Evolutionary conservation across 2,797 vertebrate genomes (phyloP).

Genomic region (Fistularia commersonii): DNA sequence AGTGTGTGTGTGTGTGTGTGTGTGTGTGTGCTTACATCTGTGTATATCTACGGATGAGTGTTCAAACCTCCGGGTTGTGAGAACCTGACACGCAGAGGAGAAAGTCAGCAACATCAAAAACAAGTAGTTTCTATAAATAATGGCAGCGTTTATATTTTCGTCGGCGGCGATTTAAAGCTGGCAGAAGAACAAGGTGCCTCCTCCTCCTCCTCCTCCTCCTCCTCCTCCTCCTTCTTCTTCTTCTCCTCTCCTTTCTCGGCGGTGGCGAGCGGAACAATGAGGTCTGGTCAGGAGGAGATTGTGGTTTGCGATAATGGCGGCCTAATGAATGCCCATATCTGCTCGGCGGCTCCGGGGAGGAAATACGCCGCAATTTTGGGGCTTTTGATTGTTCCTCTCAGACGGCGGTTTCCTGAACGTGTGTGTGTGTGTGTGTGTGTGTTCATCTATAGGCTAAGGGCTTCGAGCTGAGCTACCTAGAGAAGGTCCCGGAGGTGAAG

Average conservation of each 20-base stretch:
- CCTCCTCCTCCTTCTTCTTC: no score
- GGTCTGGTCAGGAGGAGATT: constrained; percentile 50
- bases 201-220: neutral
- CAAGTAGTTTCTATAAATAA: constrained; percentile 58
- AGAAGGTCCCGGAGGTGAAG: constrained; percentile 98
- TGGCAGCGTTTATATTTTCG: constrained; percentile 61
- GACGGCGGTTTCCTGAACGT: constrained; percentile 38
- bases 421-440: constrained; percentile 19
- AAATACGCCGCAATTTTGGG: constrained; percentile 58
- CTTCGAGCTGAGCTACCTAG: constrained; percentile 96
- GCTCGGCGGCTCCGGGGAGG: constrained; percentile 44
- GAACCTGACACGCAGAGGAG: constrained; percentile 45
- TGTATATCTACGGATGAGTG: constrained; percentile 29
- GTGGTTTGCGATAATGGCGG: constrained; percentile 64
- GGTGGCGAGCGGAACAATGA: constrained; percentile 45
- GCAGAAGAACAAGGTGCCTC: constrained; percentile 68
- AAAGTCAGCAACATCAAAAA: constrained; percentile 63
- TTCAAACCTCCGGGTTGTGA: constrained; percentile 31
- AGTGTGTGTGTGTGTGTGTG: constrained; percentile 20
- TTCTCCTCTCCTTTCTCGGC: neutral
- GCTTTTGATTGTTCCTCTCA: constrained; percentile 44
- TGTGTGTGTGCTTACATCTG: constrained; percentile 11
- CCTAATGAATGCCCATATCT: constrained; percentile 64
- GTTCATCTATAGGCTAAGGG: constrained; percentile 86
- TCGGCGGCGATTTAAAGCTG: constrained; percentile 65